Base-by-base conservation (phyloP, 2,888 invertebrate genomes). In the Gymnoscelis rufifasciata region DNA sequence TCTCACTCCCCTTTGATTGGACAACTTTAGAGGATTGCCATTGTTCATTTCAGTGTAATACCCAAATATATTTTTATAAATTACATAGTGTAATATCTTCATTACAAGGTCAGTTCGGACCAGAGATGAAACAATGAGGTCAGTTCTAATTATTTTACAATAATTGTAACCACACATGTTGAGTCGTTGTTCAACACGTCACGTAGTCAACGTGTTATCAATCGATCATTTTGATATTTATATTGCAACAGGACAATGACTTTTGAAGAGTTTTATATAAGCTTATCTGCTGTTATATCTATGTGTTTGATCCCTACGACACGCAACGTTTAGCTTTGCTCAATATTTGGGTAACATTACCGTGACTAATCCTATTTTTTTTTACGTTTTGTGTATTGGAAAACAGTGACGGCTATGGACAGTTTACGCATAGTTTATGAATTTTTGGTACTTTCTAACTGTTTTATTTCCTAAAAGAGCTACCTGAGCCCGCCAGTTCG, bases 171-270 rank as follows among this genome's bases (percentile, higher is more conserved):
- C 15, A 30, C 23, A 35, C 35, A 28, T 7, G 28, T 62, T 51
- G 59, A 61, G 33, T 33, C 27, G 26, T 60, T 56, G 45, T 51
- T 67, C 56, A 66, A 69, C 59, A 62, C 62, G 54, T 54, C 58
- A 57, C 55, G 63, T 70, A 53, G 57, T 59, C 52, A 56, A 40
- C 44, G 42, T 54, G 31, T 64, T 70, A 71, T 71, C 70, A 59
- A 59, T 58, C 56, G 62, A 72, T 71, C 67, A 62, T 63, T 58
- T 60, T 62, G 59, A 64, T 66, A 68, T 69, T 62, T 59, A 64
- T 66, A 68, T 69, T 63, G 57, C 57, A 57, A 62, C 62, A 71
- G 71, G 71, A 65, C 71, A 71, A 69, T 63, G 72, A 68, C 72
- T 60, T 29, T 14, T 59, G 52, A 35, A 35, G 60, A 66, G 59